Base-by-base conservation (phyloP, 1,140 invertebrate genomes). In the Vanessa tameamea region DNA sequence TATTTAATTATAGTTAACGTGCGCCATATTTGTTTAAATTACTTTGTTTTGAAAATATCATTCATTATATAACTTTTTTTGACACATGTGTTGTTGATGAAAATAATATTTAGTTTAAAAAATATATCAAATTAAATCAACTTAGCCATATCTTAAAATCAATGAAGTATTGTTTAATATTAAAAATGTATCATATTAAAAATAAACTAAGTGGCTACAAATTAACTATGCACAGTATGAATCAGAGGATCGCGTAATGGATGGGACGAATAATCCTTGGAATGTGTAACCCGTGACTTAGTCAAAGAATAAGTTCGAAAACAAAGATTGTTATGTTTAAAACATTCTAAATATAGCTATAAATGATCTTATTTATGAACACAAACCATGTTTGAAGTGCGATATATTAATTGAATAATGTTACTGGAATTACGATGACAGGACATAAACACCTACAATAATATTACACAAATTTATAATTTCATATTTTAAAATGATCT, bases 301-400 rank as follows among this genome's bases (percentile, higher is more conserved):
- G 67, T 75, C 73, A 75, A 65, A 64, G 14, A 50, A 50, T 74
- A 53, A 53, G 47, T 23, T 43, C 20, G 43, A 68, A 74, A 65
- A 75, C 73, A 71, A 71, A 51, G 64, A 65, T 59, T 55, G 43
- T 67, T 68, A 31, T 69, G 64, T 75, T 71, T 26, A 48, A 66
- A 71, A 66, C 43, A 37, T 59, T 74, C 69, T 75, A 71, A 67
- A 70, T 71, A 71, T 75, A 75, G 68, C 14, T 55, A 70, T 75
- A 68, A 75, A 75, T 70, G 68, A 66, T 67, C 57, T 47, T 66
- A 75, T 75, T 75, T 59, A 51, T 53, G 26, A 31, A 16, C 31
- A 64, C 31, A 57, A 37, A 71, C 11, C 47, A 64, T 64, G 15
- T 50, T 47, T 64, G 47, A 47, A n/a, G 16, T 50, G 15, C 51